Evolutionary conservation across 1,140 invertebrate genomes (phyloP), one percentile per base, ranked within the genome.

Genomic region (Drosophila gunungcola): DNA sequence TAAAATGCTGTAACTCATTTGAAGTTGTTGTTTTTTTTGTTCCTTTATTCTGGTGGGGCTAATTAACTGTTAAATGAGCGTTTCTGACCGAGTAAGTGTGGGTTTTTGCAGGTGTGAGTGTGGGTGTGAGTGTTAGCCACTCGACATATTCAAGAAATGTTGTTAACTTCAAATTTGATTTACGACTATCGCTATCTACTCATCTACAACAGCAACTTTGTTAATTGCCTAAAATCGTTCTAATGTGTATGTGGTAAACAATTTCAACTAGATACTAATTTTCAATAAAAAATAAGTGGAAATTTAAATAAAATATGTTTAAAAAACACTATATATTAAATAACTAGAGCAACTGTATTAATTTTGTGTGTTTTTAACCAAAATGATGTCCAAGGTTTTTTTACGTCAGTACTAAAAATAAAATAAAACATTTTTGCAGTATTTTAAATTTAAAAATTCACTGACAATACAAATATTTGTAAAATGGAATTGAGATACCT

Each of bases 51-150:
- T 55, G 4, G 27, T 27, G 29, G 32, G 36, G 34, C 51, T 70
- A 70, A 70, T 70, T 70, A 56, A 69, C 67, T 70, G 34, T 69
- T 56, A 70, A 70, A 70, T 69, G 32, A 56, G 65, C 48, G 36
- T 57, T 65, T 68, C 16, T 29, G 34, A 25, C 6, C 39, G 11
- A 29, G 16, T 13, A 29, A 21, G 36, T 42, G 57, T 49, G 29
- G 34, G 61, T 39, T n/a, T 4, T 49, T n/a, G 39, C 38, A 27
- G 63, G 29, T 68, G 34, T 38, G 36, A 9, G 7, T 13, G n/a
- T 56, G 27, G 10, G 5, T 64, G 48, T 43, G 56, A 32, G 21
- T 65, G 46, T 69, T 54, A 57, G 42, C 55, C 67, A 69, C 38
- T 56, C 49, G 34, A n/a, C 27, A 27, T 36, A 56, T 29, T 38